These are phyloP conservation scores for Centropus bengalensis DNA, from an alignment of 2,113 vertebrate species.

Conservation along the genomic window DNA sequence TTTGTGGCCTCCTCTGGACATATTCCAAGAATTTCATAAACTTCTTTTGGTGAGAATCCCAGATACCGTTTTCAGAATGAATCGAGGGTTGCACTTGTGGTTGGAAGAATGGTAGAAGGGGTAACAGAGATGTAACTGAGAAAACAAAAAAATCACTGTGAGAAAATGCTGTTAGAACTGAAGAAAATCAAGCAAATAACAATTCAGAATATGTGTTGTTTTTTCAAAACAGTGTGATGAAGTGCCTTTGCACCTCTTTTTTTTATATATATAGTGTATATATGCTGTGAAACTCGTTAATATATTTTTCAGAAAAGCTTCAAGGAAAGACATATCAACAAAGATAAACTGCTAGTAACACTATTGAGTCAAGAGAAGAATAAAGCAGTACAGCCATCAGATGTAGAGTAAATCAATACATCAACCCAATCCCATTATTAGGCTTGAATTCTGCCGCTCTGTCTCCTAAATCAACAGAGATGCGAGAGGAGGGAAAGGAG, in stretches of 20 bases:
- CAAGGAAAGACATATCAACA: background rate
- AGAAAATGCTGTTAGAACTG: background rate
- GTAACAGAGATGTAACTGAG: background rate
- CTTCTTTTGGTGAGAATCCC: too few relatives aligned
- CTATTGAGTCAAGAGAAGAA: background rate
- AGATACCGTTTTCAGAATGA: background rate
- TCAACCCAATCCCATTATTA: background rate
- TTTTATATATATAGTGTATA: background rate
- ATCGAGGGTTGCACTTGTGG: background rate
- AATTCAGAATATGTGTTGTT: background rate
- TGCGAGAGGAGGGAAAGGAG: background rate
- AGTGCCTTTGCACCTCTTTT: background rate
- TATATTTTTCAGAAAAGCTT: background rate
- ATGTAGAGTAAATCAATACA: background rate
- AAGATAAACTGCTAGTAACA: background rate
- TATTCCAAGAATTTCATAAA: too few relatives aligned
- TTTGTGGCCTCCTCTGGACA: too few relatives aligned
- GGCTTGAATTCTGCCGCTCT: background rate
- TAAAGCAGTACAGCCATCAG: background rate
- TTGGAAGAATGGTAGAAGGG: background rate
- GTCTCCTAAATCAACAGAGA: background rate
- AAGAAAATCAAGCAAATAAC: background rate
- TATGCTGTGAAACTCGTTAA: background rate
- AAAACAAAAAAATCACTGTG: background rate
- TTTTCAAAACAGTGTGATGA: background rate